Conservation (phyloP, 2,797 vertebrate genomes). For the Varecia variegata region DNA sequence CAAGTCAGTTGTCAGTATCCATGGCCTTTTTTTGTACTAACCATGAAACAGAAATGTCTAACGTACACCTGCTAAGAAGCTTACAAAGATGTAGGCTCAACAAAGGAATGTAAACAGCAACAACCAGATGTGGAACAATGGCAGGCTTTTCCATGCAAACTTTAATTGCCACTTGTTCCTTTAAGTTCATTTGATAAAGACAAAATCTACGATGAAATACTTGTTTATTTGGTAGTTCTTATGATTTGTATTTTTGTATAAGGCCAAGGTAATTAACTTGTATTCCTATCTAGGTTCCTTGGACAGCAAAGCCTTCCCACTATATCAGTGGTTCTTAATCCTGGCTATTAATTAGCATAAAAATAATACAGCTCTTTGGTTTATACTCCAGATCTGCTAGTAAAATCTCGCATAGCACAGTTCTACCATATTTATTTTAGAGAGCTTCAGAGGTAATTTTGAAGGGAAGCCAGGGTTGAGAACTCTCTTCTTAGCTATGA, state of each 20-base stretch:
- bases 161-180: too few relatives aligned
- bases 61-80: too few relatives aligned
- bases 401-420: neutral
- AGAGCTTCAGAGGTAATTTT: neutral
- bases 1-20: too few relatives aligned
- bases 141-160: too few relatives aligned
- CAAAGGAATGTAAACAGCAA: too few relatives aligned
- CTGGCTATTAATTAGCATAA: neutral
- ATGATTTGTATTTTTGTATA: neutral
- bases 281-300: neutral
- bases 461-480: neutral
- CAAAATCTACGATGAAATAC: too few relatives aligned
- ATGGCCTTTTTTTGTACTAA: too few relatives aligned
- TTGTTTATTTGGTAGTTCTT: neutral
- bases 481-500: neutral
- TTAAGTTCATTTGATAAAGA: too few relatives aligned
- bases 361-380: neutral
- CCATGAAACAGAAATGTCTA: too few relatives aligned
- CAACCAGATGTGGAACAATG: too few relatives aligned
- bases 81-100: too few relatives aligned
- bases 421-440: neutral
- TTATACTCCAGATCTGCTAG: neutral
- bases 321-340: neutral
- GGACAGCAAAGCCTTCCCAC: neutral
- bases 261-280: neutral